phyloP scores from a whole-genome alignment of 2,888 invertebrate species.

The Drosophila nr. medialis region DNA sequence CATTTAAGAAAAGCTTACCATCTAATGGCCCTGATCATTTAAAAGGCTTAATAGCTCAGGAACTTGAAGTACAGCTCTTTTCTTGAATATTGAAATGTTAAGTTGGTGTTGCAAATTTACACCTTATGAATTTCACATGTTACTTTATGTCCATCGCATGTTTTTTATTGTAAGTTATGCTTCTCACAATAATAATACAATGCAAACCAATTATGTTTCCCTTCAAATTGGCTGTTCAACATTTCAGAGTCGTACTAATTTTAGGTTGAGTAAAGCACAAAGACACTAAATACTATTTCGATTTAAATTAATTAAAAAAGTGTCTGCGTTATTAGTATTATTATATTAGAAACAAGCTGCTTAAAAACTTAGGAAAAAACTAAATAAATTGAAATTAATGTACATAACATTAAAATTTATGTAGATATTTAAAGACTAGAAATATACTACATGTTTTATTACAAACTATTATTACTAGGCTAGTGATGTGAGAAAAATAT shows the following conservation, averaged over 20 bases:
- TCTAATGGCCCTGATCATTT: constrained; percentile 53
- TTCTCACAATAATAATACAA: neutral
- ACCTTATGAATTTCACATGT: neutral
- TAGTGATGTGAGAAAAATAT: neutral
- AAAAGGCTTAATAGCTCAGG: constrained; percentile 29
- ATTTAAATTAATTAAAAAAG: neutral
- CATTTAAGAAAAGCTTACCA: constrained; percentile 46
- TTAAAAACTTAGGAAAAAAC: neutral
- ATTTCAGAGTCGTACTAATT: neutral
- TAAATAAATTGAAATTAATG: neutral
- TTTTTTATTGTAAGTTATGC: neutral
- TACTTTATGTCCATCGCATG: neutral
- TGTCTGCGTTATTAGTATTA: neutral
- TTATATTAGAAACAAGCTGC: neutral
- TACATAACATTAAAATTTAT: neutral
- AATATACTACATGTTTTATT: neutral
- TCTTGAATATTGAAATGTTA: neutral
- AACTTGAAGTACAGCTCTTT: neutral
- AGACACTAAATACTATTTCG: neutral
- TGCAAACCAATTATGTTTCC: neutral
- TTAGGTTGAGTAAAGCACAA: neutral
- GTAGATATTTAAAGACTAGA: neutral
- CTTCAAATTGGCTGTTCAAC: neutral
- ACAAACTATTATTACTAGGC: neutral
- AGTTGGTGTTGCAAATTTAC: neutral